Conservation (phyloP, 2,888 invertebrate species). For the Alsophila aescularia region DNA sequence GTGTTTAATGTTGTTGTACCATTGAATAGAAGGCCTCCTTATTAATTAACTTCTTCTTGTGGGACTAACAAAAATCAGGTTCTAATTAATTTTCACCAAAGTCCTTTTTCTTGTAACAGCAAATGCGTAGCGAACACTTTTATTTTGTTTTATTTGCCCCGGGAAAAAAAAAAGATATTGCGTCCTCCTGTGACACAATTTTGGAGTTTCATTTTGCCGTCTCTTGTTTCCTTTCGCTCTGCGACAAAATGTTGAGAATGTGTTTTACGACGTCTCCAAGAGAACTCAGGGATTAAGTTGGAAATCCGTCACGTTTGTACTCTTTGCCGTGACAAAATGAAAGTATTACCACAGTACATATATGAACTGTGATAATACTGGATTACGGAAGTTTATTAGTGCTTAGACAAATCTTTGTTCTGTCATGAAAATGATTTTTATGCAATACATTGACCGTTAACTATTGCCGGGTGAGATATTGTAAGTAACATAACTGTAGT, state of each 20-base stretch:
- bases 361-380: too few species aligned
- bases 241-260: conserved; percentile 8
- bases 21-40: neutral
- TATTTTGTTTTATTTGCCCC: conserved; percentile 14
- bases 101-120: conserved; percentile 1
- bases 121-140: too few species aligned
- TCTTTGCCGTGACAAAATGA: neutral
- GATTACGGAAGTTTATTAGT: too few species aligned
- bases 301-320: neutral
- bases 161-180: conserved; percentile 4
- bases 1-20: too few species aligned
- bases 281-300: neutral
- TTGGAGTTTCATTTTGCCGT: conserved; percentile 7
- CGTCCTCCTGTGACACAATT: conserved; percentile 7
- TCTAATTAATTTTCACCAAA: neutral
- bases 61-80: neutral
- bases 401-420: too few species aligned
- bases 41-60: neutral
- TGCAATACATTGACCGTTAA: too few species aligned
- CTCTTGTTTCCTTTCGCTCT: conserved; percentile 2
- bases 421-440: too few species aligned
- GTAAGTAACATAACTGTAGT: too few species aligned
- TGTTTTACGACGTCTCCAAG: too few species aligned
- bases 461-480: too few species aligned
- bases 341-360: neutral